Conservation (phyloP, 2,797 vertebrate species). For the Chaetodon trifasciatus region DNA sequence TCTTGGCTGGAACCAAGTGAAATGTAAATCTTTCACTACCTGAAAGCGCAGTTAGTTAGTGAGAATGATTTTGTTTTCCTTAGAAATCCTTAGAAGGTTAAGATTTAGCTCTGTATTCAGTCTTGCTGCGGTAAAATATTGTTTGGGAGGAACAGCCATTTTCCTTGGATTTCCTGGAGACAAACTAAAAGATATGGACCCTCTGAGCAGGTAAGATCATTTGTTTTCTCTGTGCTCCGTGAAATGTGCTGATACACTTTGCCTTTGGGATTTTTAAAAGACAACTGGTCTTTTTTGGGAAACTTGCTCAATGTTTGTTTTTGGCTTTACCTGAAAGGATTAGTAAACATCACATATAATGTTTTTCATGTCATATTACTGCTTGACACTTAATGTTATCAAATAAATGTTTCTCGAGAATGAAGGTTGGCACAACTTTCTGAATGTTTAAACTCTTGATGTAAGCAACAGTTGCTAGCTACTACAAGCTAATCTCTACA, state of each 20-base stretch:
- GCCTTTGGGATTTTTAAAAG: not conserved
- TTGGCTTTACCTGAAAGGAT: not conserved
- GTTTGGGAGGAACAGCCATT: not conserved
- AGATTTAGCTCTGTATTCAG: too few relatives aligned
- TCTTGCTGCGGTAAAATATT: not conserved
- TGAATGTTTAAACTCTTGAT: not conserved
- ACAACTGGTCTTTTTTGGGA: not conserved
- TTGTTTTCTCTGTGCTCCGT: not conserved
- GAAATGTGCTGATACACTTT: not conserved
- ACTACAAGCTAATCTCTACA: not conserved
- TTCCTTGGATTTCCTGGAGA: slow-evolving; percentile 4
- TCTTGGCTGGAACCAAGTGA: not conserved
- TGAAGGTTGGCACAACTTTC: not conserved
- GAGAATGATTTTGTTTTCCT: not conserved
- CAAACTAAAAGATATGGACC: not conserved
- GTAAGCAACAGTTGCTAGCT: too few relatives aligned
- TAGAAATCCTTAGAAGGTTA: not conserved
- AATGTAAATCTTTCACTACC: not conserved
- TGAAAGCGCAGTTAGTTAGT: not conserved
- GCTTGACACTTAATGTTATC: too few relatives aligned
- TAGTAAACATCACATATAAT: not conserved
- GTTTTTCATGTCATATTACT: not conserved
- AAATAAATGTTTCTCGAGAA: too few relatives aligned
- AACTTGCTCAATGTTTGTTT: not conserved
- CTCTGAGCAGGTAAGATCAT: not conserved